Base-by-base conservation (phyloP, 2,113 vertebrate genomes). In the Archocentrus centrarchus region DNA sequence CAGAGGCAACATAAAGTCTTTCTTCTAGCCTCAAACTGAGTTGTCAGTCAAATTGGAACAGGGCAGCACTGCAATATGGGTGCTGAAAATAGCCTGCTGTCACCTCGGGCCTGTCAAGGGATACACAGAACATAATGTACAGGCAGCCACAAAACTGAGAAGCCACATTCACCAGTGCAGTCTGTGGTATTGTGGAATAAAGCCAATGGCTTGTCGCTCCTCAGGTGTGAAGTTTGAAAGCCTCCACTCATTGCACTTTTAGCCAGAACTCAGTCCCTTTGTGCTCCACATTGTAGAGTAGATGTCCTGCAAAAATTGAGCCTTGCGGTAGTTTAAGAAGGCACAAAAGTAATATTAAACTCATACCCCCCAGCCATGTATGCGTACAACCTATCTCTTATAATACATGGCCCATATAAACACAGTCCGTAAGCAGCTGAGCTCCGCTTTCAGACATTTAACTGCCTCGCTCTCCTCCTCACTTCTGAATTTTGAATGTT, bases 1-100 rank as follows among this genome's bases (percentile, higher is more conserved):
- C 89, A 77, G 73, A 89, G 92, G 92, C 77, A 60, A 89, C 86
- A 84, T 22, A 78, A 79, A 90, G 83, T 87, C 85, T 93, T 90
- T 92, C 75, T 83, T 64, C 44, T 77, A 86, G 84, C 81, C 83
- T 93, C 89, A 88, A 86, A 92, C 85, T 60, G 66, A 88, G 80
- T 85, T 91, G 93, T 92, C 93, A 91, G 73, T 94, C 89, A 92
- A 32, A 57, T 35, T 7, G 47, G 47, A 81, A 20, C 80, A 80
- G 82, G 86, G 84, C 84, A 80, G 41, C 59, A 7, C 44, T 39
- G 84, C 86, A 86, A 83, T 81, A 82, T 24, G 50, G 27, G 1
- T 1, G 76, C 86, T 86, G 81, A 86, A 92, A 92, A 93, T 94
- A 93, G 82, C 63, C 80, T 78, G 82, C 88, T 75, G 37, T 77